Evolutionary conservation across 2,113 vertebrate species (phyloP).

Genomic region (Spermophilus dauricus): DNA sequence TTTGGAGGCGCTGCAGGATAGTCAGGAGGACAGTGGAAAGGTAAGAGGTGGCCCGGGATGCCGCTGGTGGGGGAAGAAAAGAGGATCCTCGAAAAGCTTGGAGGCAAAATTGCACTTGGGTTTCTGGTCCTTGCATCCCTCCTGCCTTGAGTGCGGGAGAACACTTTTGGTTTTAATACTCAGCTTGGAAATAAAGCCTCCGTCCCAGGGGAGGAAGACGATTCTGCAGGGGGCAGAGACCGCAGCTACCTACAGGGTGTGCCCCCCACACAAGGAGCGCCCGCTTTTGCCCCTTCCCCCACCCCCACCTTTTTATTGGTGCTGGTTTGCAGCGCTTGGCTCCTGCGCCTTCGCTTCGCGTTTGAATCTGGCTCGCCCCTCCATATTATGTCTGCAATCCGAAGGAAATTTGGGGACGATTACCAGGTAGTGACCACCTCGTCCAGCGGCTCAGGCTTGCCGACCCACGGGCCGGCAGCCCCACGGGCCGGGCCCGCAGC

Average conservation of each 20-base stretch:
- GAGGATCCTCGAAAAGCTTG: slow-evolving; percentile 11
- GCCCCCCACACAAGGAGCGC: slow-evolving; percentile 25
- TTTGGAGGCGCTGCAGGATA: slow-evolving; percentile 43
- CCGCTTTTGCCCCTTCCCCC: slow-evolving; percentile 55
- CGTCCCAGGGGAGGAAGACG: slow-evolving; percentile 59
- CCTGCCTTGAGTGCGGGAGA: slow-evolving; percentile 58
- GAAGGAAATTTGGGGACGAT: slow-evolving; percentile 99
- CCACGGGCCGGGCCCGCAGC: slow-evolving; percentile 86
- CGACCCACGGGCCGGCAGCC: slow-evolving; percentile 84
- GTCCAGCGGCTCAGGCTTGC: slow-evolving; percentile 95
- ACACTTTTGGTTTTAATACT: slow-evolving; percentile 54
- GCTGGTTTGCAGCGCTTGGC: slow-evolving; percentile 79
- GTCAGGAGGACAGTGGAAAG: neutral
- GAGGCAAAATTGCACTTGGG: slow-evolving; percentile 47
- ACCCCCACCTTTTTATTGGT: slow-evolving; percentile 75
- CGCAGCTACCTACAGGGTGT: slow-evolving; percentile 45
- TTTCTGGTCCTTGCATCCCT: slow-evolving; percentile 9
- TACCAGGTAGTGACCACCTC: slow-evolving; percentile 99
- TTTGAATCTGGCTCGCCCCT: slow-evolving; percentile 89
- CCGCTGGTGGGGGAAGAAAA: neutral
- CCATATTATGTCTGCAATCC: slow-evolving; percentile 98
- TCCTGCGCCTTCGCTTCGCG: slow-evolving; percentile 77
- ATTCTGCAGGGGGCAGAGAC: slow-evolving; percentile 1
- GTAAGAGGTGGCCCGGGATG: slow-evolving; percentile 60
- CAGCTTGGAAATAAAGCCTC: neutral